Base-by-base conservation (phyloP, 2,113 vertebrate species). In the Eleginops maclovinus region DNA sequence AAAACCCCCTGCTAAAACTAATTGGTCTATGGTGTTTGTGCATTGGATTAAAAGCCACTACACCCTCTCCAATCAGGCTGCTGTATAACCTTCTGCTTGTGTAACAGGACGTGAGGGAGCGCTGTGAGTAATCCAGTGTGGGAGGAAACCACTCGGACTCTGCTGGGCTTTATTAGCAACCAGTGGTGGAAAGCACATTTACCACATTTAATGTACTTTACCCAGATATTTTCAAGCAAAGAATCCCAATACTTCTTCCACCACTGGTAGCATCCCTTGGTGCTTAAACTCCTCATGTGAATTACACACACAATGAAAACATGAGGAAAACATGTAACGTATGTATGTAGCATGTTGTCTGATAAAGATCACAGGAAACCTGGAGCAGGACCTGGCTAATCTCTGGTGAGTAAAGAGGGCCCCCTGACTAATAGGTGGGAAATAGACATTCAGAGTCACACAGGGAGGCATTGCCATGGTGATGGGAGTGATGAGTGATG, bases 401-500 rank as follows among this genome's bases (percentile, higher is more conserved):
- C 65, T 67, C 84, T 65, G 61, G 28, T 41, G 41, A 75, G 16
- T n/a, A 36, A 22, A 51, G 46, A 28, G 28, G 22, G 16, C 9
- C 64, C 36, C 21, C 54, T 2, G 8, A 56, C 74, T 81, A 77
- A 77, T 73, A 81, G 69, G 65, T 84, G 56, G 54, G 66, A 84
- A 82, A 86, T 62, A 74, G 61, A 77, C 43, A 58, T 81, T 62
- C 68, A 69, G 50, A 83, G 75, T 66, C 54, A 84, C 58, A 82
- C 46, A 31, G 21, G 55, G 62, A 77, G 53, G 53, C 60, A 92
- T 91, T 62, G 68, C 88, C 88, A 92, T 92, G 88, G 88, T 50
- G 67, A 91, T 87, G 67, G 75, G 24, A 26, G n/a, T 51, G 64
- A 67, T 40, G 9, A 72, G 36, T 68, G 81, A 84, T 36, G 61